Evolutionary conservation across 2,888 invertebrate genomes (phyloP), one percentile per base, ranked within the genome.

Genomic region (Trissolcus brochymenae): DNA sequence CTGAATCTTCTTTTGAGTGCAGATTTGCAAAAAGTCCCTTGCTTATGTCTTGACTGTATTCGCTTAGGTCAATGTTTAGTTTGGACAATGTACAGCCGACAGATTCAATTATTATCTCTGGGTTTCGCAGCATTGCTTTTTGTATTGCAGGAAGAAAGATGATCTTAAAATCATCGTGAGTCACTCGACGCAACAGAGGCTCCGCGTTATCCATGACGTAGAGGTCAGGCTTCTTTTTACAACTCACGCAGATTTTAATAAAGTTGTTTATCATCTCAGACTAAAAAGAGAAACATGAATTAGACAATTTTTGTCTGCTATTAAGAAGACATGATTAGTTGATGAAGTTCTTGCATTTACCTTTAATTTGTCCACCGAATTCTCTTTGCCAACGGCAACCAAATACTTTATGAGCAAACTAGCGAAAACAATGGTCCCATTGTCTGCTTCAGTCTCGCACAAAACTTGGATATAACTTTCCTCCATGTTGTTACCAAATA

Each of bases 91-190:
- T 93, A 56, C 93, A 91, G 0, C 95, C 95, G 43, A 98, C 94
- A 16, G 94, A 93, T 87, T 95, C 93, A 17, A 98, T 91, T 78
- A 96, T 94, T 62, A 96, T 93, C 91, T 99, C 99, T 0, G 99
- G 98, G 90, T 96, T 98, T 60, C 99, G 91, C 29, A 99, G 90
- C 93, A 98, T 94, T 17, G 96, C 94, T 87, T 97, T 97, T 87
- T 97, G 96, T 65, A 98, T 90, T 1, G 96, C 94, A 0, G 98
- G 97, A 76, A 97, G 90, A 51, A 98, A 88, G 6, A 90, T 90
- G 54, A 91, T 92, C 84, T 94, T 93, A 82, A 98, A 96, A 61
- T 95, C 95, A 0, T 91, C 91, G 75, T 92, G 91, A 16, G 90
- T 91, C 13, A 95, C 88, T 67, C 92, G 90, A 14, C 90, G 91